These are phyloP conservation scores for Labrus mixtus DNA, from an alignment of 2,113 vertebrate genomes.

Conservation along the genomic window DNA sequence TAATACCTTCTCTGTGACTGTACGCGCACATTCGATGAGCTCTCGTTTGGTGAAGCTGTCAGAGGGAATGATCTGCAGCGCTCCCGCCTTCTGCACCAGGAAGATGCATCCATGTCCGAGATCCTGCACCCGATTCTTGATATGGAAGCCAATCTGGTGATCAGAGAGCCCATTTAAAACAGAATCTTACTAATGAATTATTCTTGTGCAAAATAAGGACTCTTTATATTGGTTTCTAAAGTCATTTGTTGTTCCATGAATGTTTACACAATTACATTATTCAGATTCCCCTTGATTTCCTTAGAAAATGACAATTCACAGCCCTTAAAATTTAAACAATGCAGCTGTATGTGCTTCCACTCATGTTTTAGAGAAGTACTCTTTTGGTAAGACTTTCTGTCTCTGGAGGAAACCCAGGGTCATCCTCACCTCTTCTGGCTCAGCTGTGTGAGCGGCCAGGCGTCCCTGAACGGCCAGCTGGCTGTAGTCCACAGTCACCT, in stretches of 20 bases:
- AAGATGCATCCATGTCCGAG: constrained; percentile 97
- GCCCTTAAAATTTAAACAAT: not conserved
- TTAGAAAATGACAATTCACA: no score
- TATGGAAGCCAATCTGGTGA: constrained; percentile 94
- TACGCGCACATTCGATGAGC: constrained; percentile 94
- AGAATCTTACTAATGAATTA: no score
- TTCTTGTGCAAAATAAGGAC: not conserved
- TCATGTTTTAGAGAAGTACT: not conserved
- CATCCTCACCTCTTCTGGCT: constrained; percentile 92
- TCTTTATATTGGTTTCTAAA: no score
- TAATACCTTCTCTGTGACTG: constrained; percentile 96
- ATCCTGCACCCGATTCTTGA: constrained; percentile 93
- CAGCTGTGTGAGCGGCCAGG: constrained; percentile 95
- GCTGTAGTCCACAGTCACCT: constrained; percentile 97
- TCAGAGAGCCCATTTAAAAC: not conserved
- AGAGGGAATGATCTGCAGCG: constrained; percentile 94
- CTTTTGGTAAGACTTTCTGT: not conserved
- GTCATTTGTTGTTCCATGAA: no score
- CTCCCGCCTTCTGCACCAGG: constrained; percentile 97
- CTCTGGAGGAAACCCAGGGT: not conserved
- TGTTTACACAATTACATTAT: not conserved
- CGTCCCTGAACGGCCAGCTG: constrained; percentile 96
- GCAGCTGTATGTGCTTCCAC: not conserved
- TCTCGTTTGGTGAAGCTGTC: constrained; percentile 96
- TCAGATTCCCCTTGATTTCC: not conserved